Evolutionary conservation across 1,140 invertebrate species (phyloP).

Genomic region (Drosophila kikkawai): DNA sequence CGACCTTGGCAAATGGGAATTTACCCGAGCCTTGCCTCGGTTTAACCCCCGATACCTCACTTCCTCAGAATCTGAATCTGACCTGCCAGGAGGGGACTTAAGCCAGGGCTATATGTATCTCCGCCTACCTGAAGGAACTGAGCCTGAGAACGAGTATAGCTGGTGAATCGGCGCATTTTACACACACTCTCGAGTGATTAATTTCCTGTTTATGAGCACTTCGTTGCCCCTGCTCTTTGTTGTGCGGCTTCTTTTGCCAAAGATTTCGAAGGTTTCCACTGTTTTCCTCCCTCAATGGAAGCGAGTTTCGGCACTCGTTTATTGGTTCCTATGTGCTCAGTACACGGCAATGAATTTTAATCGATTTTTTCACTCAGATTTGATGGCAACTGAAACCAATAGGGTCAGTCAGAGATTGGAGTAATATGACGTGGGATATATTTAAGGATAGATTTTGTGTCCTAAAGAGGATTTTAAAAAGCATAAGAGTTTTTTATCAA

Average conservation of each 20-base stretch:
- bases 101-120: background rate
- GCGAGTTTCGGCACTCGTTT: slow-evolving; percentile 24
- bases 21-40: slow-evolving; percentile 12
- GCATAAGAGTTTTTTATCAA: background rate
- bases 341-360: slow-evolving; percentile 15
- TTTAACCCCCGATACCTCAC: slow-evolving; percentile 24
- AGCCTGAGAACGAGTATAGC: slow-evolving; percentile 27
- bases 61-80: slow-evolving; percentile 26
- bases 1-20: slow-evolving; percentile 66
- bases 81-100: slow-evolving; percentile 13
- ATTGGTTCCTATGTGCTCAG: slow-evolving; percentile 22
- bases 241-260: slow-evolving; percentile 68
- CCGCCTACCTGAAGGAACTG: slow-evolving; percentile 27
- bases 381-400: background rate
- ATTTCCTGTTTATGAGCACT: slow-evolving; percentile 81
- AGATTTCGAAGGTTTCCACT: slow-evolving; percentile 29
- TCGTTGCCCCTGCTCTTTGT: slow-evolving; percentile 38
- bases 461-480: background rate
- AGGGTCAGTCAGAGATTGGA: background rate
- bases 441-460: too few species aligned
- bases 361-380: background rate
- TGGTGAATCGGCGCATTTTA: slow-evolving; percentile 42
- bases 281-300: slow-evolving; percentile 46
- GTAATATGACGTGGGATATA: background rate
- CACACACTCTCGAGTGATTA: slow-evolving; percentile 73